These are phyloP conservation scores for Rhadina sibilatrix DNA, from an alignment of 2,113 vertebrate genomes.

Conservation along the genomic window DNA sequence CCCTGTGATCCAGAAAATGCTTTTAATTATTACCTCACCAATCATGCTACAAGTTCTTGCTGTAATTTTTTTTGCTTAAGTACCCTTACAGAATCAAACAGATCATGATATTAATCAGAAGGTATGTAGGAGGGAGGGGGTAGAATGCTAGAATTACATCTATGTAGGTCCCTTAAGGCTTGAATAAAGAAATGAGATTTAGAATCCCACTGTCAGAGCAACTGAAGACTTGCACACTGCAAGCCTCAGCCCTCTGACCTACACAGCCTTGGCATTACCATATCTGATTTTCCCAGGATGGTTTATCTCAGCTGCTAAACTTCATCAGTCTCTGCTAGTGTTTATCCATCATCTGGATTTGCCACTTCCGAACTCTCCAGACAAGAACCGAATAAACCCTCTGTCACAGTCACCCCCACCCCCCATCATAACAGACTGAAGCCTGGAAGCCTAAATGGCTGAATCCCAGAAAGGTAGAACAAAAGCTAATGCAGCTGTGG, in stretches of 20 bases:
- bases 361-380: slow-evolving; percentile 42
- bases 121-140: slow-evolving; percentile 23
- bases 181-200: not conserved
- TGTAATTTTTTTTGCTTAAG: slow-evolving; percentile 48
- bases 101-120: slow-evolving; percentile 61
- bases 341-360: slow-evolving; percentile 50
- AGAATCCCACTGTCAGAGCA: not conserved
- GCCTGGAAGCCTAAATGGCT: not conserved
- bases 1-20: slow-evolving; percentile 50
- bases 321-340: slow-evolving; percentile 11
- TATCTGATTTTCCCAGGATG: slow-evolving; percentile 47
- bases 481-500: not conserved
- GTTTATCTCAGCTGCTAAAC: slow-evolving; percentile 34
- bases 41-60: slow-evolving; percentile 53
- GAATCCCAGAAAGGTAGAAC: not conserved
- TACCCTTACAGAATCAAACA: slow-evolving; percentile 35
- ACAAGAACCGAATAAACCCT: not conserved
- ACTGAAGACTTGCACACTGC: not conserved
- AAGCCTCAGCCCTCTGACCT: slow-evolving; percentile 13
- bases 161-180: slow-evolving; percentile 36
- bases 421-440: not conserved
- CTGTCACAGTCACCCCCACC: not conserved
- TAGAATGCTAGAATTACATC: slow-evolving; percentile 45
- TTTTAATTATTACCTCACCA: slow-evolving; percentile 75
- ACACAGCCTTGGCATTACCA: not conserved